These are phyloP conservation scores for Macrotrachela quadricornifera DNA, from an alignment of 1,140 invertebrate genomes.

Conservation along the genomic window DNA sequence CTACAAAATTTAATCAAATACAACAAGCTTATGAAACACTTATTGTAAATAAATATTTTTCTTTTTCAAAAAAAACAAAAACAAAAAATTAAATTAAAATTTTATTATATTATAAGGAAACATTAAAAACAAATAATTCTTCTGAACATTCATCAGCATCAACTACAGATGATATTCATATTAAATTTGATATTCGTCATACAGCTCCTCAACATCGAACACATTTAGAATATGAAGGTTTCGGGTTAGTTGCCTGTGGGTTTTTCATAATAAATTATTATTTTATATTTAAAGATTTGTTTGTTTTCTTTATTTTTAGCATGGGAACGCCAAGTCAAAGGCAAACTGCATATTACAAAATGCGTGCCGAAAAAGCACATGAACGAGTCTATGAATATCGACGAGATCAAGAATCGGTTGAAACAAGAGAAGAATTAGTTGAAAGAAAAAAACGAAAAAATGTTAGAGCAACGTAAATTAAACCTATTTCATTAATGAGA, in stretches of 20 bases:
- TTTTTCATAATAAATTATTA: too few relatives aligned
- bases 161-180: conserved; percentile 20
- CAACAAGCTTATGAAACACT: conserved; percentile 37
- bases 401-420: conserved; percentile 9
- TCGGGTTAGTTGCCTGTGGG: background rate
- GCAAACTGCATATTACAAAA: conserved; percentile 47
- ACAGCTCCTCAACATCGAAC: conserved; percentile 67
- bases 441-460: conserved; percentile 38
- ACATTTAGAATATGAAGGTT: conserved; percentile 48
- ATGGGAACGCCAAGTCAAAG: conserved; percentile 50
- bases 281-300: background rate
- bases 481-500: too few relatives aligned
- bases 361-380: conserved; percentile 45
- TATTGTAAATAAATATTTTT: conserved; percentile 10
- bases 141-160: too few relatives aligned
- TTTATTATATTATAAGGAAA: too few relatives aligned
- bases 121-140: background rate
- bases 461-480: too few relatives aligned
- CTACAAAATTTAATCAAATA: conserved; percentile 46
- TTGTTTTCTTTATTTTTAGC: conserved; percentile 38
- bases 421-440: conserved; percentile 43
- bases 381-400: conserved; percentile 52
- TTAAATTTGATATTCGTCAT: conserved; percentile 41
- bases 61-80: too few relatives aligned
- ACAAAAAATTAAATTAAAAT: background rate